Evolutionary conservation across 1,140 invertebrate species (phyloP).

Genomic region (Frieseomelitta varia): DNA sequence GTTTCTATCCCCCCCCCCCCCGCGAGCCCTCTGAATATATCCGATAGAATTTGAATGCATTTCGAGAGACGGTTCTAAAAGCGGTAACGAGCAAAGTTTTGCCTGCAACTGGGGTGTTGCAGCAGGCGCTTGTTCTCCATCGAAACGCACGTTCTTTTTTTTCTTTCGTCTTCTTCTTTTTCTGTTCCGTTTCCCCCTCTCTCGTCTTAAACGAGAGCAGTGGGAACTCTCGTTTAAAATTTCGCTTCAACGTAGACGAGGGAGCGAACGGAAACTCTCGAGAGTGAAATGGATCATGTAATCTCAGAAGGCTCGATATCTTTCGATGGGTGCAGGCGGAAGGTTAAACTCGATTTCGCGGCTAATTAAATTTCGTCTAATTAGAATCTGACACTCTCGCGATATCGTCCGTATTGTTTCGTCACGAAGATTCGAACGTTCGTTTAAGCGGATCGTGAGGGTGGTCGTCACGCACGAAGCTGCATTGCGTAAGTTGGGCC

Average conservation of each 20-base stretch:
- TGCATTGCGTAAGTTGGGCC: neutral
- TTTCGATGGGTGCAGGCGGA: neutral
- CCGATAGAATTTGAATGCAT: conserved; percentile 17
- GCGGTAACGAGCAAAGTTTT: conserved; percentile 30
- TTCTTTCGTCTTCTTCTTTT: no score
- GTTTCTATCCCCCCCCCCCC: no score
- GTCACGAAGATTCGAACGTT: neutral
- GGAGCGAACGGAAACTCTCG: no score
- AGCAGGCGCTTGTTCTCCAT: neutral
- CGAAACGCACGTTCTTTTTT: neutral
- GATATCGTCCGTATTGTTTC: neutral
- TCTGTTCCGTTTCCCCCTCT: neutral
- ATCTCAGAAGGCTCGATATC: neutral
- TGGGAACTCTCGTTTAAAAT: neutral
- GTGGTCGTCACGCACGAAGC: neutral
- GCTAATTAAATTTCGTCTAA: neutral
- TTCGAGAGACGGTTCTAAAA: neutral
- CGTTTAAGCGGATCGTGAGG: neutral
- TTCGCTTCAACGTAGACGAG: conserved; percentile 1
- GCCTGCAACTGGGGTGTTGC: neutral
- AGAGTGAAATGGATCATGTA: no score
- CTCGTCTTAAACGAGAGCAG: neutral
- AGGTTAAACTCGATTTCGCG: neutral
- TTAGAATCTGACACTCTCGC: neutral
- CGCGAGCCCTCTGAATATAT: neutral